A percentile compares a stretch with the other conserved stretches of the same genome.
These are phyloP conservation scores for Megalonaias nervosa DNA, from an alignment of 1,140 invertebrate species.

Conservation along the genomic window DNA sequence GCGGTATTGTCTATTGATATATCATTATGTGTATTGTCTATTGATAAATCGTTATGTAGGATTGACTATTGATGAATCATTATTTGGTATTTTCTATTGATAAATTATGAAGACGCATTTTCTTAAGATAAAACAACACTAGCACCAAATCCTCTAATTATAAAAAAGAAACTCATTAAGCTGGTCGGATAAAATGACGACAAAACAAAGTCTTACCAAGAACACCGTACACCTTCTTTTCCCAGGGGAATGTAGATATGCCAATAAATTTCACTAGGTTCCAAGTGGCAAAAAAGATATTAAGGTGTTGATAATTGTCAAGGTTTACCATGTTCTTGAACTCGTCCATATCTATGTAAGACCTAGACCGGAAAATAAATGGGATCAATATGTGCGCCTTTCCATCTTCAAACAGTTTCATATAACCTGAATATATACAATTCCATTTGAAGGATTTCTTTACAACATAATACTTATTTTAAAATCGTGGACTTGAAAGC, in stretches of 20 bases:
- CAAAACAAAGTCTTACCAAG: constrained; percentile 38
- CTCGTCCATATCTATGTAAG: constrained; percentile 59
- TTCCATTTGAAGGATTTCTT: too few relatives aligned
- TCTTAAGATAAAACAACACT: background rate
- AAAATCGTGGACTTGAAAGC: too few relatives aligned
- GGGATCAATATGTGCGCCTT: background rate
- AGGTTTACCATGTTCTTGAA: constrained; percentile 50
- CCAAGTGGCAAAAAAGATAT: constrained; percentile 58
- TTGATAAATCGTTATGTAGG: background rate
- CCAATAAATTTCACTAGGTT: constrained; percentile 49
- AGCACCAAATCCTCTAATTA: too few relatives aligned
- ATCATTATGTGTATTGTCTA: background rate
- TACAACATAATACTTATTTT: too few relatives aligned
- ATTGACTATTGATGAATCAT: background rate
- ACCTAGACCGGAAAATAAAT: constrained; percentile 39
- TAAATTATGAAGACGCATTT: background rate
- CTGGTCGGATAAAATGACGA: background rate
- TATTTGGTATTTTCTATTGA: background rate
- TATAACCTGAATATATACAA: too few relatives aligned
- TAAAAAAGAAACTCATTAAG: background rate
- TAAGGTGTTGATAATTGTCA: constrained; percentile 42
- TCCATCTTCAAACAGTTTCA: background rate
- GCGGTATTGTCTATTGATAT: background rate
- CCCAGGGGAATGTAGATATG: constrained; percentile 66
- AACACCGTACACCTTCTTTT: constrained; percentile 54